Percentiles rank a stretch among this genome's conserved stretches.
Evolutionary conservation across 2,888 invertebrate genomes (phyloP).

Genomic region (Leptopilina syphax): DNA sequence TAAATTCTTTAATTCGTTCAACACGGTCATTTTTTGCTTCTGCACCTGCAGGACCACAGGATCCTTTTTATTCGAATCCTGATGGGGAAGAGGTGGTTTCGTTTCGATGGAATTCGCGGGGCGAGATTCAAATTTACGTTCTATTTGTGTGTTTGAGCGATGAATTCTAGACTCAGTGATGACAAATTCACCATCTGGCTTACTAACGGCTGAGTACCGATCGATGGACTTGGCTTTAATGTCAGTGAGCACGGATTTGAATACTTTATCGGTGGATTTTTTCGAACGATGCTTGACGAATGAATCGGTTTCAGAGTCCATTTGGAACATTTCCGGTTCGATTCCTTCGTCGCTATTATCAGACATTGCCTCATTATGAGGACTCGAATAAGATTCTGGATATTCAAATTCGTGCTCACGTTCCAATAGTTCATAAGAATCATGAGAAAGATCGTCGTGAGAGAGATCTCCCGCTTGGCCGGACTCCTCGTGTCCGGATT

Average conservation of each 20-base stretch:
- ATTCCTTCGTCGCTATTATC: conserved; percentile 77
- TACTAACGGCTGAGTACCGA: conserved; percentile 65
- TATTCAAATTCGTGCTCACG: conserved; percentile 78
- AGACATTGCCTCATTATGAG: conserved; percentile 68
- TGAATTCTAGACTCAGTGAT: conserved; percentile 72
- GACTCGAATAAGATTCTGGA: conserved; percentile 74
- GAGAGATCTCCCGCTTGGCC: conserved; percentile 84
- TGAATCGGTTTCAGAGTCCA: conserved; percentile 79
- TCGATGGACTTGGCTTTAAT: conserved; percentile 66
- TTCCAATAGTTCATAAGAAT: conserved; percentile 91
- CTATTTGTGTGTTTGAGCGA: conserved; percentile 70
- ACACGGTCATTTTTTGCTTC: conserved; percentile 70
- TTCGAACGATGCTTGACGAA: conserved; percentile 72
- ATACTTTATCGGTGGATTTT: conserved; percentile 67
- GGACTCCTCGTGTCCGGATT: conserved; percentile 81
- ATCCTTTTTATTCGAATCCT: conserved; percentile 67
- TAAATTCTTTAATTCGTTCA: conserved; percentile 71
- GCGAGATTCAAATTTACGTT: conserved; percentile 68
- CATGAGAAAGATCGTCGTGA: conserved; percentile 92
- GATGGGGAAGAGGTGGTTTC: conserved; percentile 62
- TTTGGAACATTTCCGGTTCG: conserved; percentile 86
- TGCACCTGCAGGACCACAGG: conserved; percentile 71
- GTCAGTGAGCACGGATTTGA: conserved; percentile 70
- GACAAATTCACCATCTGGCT: conserved; percentile 60
- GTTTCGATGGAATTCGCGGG: conserved; percentile 66